Conservation (phyloP, 2,888 invertebrate species). For the Pecten maximus region DNA sequence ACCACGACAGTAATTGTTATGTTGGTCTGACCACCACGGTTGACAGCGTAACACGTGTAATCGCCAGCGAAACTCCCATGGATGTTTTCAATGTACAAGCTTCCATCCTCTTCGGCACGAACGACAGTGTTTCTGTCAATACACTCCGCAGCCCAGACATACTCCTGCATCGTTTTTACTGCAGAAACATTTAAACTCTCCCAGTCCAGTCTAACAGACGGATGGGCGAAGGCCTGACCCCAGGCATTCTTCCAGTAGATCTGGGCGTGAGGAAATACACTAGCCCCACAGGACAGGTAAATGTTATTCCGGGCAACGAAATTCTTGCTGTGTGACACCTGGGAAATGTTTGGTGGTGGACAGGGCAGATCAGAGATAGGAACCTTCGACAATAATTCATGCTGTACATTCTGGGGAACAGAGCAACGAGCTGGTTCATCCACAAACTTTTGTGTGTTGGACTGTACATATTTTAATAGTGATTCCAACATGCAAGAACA, state of each 20-base stretch:
- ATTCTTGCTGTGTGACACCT: conserved; percentile 50
- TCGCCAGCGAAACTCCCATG: conserved; percentile 72
- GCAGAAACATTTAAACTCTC: neutral
- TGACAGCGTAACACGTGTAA: conserved; percentile 72
- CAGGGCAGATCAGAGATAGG: conserved; percentile 61
- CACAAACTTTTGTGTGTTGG: conserved; percentile 49
- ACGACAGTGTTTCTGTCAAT: conserved; percentile 57
- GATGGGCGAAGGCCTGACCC: conserved; percentile 68
- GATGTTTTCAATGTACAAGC: conserved; percentile 67
- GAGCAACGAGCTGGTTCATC: conserved; percentile 59
- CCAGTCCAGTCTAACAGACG: conserved; percentile 37
- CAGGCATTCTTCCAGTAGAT: conserved; percentile 75
- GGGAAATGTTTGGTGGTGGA: conserved; percentile 58
- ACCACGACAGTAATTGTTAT: conserved; percentile 61
- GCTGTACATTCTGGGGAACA: conserved; percentile 56
- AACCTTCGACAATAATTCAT: conserved; percentile 57
- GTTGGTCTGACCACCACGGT: conserved; percentile 67
- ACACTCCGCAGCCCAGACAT: conserved; percentile 37
- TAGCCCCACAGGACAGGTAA: conserved; percentile 64
- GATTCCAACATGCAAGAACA: conserved; percentile 72
- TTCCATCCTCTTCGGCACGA: conserved; percentile 57
- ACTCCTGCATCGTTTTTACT: conserved; percentile 39
- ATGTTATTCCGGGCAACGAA: conserved; percentile 57
- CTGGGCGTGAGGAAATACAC: conserved; percentile 65
- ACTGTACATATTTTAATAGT: conserved; percentile 57